phyloP scores from a whole-genome alignment of 2,888 invertebrate species.

The Blastobasis adustella region DNA sequence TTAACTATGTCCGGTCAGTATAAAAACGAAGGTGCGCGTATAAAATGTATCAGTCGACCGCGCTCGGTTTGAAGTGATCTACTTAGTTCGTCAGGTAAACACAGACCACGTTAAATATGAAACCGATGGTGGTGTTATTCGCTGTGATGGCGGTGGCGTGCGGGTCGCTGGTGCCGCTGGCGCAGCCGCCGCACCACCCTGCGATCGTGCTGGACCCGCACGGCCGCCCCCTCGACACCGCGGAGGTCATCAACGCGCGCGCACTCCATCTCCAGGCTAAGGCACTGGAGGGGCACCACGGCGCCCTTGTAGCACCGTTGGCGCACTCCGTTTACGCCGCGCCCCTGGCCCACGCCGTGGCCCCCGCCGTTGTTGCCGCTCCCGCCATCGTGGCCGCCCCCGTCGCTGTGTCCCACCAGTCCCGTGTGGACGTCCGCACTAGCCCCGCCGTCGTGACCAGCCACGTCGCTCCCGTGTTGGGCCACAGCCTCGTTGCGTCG shows the following conservation, averaged over 20 bases:
- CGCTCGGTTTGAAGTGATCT: constrained; percentile 52
- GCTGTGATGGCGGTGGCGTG: constrained; percentile 75
- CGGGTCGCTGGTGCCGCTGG: constrained; percentile 64
- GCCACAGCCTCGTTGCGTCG: not conserved
- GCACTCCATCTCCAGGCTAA: constrained; percentile 66
- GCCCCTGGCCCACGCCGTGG: constrained; percentile 26
- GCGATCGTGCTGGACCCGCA: constrained; percentile 63
- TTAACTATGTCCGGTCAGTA: constrained; percentile 65
- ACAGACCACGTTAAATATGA: constrained; percentile 62
- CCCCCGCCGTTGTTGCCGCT: constrained; percentile 34
- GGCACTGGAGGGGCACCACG: constrained; percentile 55
- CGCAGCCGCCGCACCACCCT: constrained; percentile 61
- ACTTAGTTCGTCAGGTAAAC: constrained; percentile 40
- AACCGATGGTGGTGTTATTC: constrained; percentile 77
- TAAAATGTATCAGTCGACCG: constrained; percentile 49
- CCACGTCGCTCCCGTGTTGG: constrained; percentile 31
- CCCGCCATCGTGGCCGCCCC: constrained; percentile 25
- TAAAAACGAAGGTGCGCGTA: constrained; percentile 46
- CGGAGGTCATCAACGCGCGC: constrained; percentile 64
- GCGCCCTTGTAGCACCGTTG: constrained; percentile 28
- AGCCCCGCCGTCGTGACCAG: constrained; percentile 28
- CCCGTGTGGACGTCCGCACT: not conserved
- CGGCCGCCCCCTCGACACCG: constrained; percentile 67
- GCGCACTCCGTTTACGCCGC: constrained; percentile 24
- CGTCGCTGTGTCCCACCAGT: constrained; percentile 15